Percentiles rank a stretch among this genome's conserved stretches.
Evolutionary conservation across 2,797 vertebrate species (phyloP).

Genomic region (Molossus molossus): DNA sequence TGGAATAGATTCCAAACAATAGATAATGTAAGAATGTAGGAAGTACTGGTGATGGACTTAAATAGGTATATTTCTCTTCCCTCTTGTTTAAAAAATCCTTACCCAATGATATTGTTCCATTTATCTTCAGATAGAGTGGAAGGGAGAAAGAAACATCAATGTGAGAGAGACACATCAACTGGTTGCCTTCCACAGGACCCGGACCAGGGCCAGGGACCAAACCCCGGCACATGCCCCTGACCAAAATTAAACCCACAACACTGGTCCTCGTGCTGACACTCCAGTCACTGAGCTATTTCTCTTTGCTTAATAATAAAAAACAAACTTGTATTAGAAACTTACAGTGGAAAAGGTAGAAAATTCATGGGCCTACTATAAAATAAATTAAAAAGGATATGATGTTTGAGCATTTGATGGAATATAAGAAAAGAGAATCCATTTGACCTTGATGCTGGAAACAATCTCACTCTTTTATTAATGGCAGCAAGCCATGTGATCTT

Average conservation of each 20-base stretch:
- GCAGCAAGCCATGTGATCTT: constrained; percentile 1
- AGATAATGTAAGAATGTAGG: background rate
- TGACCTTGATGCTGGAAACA: background rate
- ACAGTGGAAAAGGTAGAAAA: constrained; percentile 2
- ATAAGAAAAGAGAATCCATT: background rate
- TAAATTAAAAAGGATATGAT: background rate
- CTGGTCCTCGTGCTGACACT: too few relatives aligned
- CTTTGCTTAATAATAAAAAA: constrained; percentile 43
- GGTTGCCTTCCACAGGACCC: too few relatives aligned
- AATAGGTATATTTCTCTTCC: constrained; percentile 12
- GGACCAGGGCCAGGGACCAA: too few relatives aligned
- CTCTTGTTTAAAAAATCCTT: background rate
- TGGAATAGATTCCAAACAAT: background rate
- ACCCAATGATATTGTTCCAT: too few relatives aligned
- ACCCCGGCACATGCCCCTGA: too few relatives aligned
- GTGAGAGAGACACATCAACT: too few relatives aligned
- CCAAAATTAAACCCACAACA: too few relatives aligned
- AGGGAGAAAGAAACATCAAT: too few relatives aligned
- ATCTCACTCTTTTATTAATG: background rate
- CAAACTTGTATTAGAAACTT: background rate
- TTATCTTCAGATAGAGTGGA: too few relatives aligned
- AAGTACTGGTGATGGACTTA: background rate
- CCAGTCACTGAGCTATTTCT: background rate
- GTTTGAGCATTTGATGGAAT: background rate
- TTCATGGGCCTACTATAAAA: background rate